Percentiles rank a stretch among this genome's conserved stretches.
phyloP scores from a whole-genome alignment of 2,797 vertebrate genomes.

The Chloroceryle inda region DNA sequence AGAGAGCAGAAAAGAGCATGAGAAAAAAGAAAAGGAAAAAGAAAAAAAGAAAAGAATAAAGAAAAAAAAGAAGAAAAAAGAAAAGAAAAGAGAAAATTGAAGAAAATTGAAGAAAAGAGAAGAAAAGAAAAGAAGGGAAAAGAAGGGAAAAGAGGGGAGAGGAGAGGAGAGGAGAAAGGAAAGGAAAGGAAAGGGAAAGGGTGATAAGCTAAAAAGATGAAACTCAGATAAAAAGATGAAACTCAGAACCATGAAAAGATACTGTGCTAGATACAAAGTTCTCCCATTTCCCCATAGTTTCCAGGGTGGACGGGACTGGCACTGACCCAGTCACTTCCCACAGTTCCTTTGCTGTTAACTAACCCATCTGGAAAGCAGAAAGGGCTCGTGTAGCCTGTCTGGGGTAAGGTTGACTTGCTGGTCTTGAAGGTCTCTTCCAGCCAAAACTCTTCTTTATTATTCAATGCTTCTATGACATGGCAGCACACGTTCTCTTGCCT shows the following conservation, averaged over 20 bases:
- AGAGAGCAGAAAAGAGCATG: too few species aligned
- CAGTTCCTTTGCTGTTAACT: neutral
- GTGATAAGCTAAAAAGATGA: neutral
- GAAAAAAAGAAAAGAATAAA: too few species aligned
- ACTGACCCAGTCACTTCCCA: neutral
- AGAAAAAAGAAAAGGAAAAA: too few species aligned
- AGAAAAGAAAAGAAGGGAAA: neutral
- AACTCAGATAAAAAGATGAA: neutral
- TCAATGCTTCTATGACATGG: neutral
- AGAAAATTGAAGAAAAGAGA: too few species aligned
- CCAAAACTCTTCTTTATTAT: too few species aligned
- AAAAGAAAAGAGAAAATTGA: too few species aligned
- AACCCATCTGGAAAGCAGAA: neutral
- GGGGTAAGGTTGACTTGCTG: neutral
- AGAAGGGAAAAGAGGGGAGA: too few species aligned
- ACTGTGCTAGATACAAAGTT: neutral
- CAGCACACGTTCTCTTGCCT: neutral
- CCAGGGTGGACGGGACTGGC: neutral
- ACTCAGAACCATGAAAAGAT: neutral
- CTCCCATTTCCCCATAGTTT: neutral
- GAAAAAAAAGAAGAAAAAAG: too few species aligned
- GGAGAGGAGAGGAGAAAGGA: too few species aligned
- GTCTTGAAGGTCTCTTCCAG: too few species aligned
- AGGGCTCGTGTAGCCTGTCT: neutral
- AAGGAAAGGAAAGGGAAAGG: neutral